phyloP scores from a whole-genome alignment of 2,797 vertebrate species.

The Sebastiscus albofasciatus region DNA sequence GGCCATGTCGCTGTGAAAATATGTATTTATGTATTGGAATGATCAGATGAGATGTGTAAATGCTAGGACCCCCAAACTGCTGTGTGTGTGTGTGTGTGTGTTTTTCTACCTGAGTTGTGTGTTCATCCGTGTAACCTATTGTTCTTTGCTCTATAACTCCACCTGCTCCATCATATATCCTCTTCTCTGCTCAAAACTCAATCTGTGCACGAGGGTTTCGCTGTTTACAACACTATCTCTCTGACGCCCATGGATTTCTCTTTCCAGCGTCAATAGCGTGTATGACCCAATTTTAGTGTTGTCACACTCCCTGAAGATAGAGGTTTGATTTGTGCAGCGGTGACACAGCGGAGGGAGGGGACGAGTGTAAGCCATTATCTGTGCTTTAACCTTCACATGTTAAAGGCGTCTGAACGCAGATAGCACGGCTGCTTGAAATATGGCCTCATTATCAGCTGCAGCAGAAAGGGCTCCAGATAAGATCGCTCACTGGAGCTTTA shows the following conservation, averaged over 20 bases:
- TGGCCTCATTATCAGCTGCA: slow-evolving; percentile 75
- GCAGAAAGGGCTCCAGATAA: slow-evolving; percentile 65
- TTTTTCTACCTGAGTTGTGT: background rate
- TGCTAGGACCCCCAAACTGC: slow-evolving; percentile 76
- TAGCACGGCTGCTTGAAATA: slow-evolving; percentile 71
- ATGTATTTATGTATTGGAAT: no score
- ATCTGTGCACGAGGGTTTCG: slow-evolving; percentile 8
- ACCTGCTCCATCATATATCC: slow-evolving; percentile 3
- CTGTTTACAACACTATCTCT: slow-evolving; percentile 47
- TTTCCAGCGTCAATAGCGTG: slow-evolving; percentile 37
- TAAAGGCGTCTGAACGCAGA: slow-evolving; percentile 66
- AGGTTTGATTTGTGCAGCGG: slow-evolving; percentile 72
- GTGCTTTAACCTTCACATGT: slow-evolving; percentile 80
- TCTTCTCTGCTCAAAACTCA: slow-evolving; percentile 11
- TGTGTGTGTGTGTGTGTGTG: background rate
- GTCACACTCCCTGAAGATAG: slow-evolving; percentile 64
- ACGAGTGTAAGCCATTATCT: slow-evolving; percentile 66
- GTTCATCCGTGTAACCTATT: background rate
- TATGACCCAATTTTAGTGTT: slow-evolving; percentile 69
- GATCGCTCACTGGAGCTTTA: slow-evolving; percentile 67
- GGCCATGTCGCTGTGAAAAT: no score
- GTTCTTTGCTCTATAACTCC: background rate
- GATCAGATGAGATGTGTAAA: no score
- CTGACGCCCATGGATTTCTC: slow-evolving; percentile 9
- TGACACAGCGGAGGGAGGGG: slow-evolving; percentile 42